Conservation (phyloP, 1,140 invertebrate species). For the Hyphantria cunea region DNA sequence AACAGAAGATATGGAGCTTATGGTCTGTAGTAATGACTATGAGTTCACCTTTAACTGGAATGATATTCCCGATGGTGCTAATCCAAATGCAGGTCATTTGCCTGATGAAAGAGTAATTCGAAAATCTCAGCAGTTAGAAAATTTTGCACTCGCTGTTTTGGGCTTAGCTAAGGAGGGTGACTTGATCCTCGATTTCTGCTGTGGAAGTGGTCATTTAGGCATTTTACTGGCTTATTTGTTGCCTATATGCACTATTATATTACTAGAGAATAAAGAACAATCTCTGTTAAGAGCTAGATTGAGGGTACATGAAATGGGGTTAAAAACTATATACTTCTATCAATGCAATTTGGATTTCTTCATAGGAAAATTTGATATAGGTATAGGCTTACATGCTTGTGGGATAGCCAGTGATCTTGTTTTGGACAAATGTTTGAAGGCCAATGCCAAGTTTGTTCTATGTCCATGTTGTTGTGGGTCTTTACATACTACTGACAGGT, state of each 20-base stretch:
- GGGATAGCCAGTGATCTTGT: slow-evolving; percentile 97
- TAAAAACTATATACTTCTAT: slow-evolving; percentile 91
- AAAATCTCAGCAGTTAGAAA: slow-evolving; percentile 95
- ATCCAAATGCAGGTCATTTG: slow-evolving; percentile 89
- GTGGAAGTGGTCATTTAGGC: slow-evolving; percentile 95
- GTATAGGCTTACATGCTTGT: slow-evolving; percentile 95
- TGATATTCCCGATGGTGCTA: slow-evolving; percentile 86
- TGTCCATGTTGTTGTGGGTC: slow-evolving; percentile 98
- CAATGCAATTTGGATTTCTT: slow-evolving; percentile 95
- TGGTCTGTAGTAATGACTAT: slow-evolving; percentile 56
- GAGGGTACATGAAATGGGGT: slow-evolving; percentile 85
- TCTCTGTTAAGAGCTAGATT: slow-evolving; percentile 89
- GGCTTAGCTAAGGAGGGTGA: slow-evolving; percentile 84
- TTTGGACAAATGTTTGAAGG: slow-evolving; percentile 90
- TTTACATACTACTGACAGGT: slow-evolving; percentile 87
- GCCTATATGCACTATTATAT: slow-evolving; percentile 88
- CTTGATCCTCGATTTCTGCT: slow-evolving; percentile 96
- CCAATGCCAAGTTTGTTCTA: slow-evolving; percentile 91
- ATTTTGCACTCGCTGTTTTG: slow-evolving; percentile 90
- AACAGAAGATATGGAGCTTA: slow-evolving; percentile 63
- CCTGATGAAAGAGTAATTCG: slow-evolving; percentile 87
- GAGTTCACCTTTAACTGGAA: slow-evolving; percentile 81
- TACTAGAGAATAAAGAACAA: slow-evolving; percentile 96
- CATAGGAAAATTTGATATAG: slow-evolving; percentile 90
- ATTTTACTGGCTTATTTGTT: slow-evolving; percentile 91